Base-by-base conservation (phyloP, 2,888 invertebrate species). In the Cylloceria caligata region DNA sequence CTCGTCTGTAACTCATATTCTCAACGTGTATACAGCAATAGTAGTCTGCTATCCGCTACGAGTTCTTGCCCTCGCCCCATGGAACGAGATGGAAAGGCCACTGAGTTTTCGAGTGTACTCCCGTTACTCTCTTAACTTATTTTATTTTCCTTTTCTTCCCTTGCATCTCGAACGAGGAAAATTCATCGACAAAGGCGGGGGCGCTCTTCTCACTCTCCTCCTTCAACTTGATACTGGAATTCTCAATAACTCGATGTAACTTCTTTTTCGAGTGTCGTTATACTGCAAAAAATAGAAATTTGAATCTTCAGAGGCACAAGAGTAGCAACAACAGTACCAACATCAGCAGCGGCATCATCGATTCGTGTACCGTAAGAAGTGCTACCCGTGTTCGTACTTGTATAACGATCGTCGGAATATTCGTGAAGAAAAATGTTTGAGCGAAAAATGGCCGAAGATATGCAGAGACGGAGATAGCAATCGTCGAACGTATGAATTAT, bases 161-260 rank as follows among this genome's bases (percentile, higher is more conserved):
- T 64, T 11, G 34, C 5, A 27, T 52, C 64, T 55, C 11, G 30
- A 45, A 36, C 34, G 30, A 55, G 39, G 6, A 34, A 47, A 72
- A 60, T 36, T 19, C 62, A 73, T 39, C 68, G 36, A 34, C 21
- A 11, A 57, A 30, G 0, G 30, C 39, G n/a, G 34, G 4, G n/a
- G 3, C 36, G 69, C 0, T 21, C 39, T 21, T 64, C 27, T 30
- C 42, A 24, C 30, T 45, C 19, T 11, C 13, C 49, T 52, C 16
- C 73, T 74, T 64, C 73, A 64, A 16, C 64, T 42, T 16, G 16
- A 52, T 64, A 24, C 64, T 49, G 36, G 13, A n/a, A 11, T 36
- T 34, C n/a, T 72, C 57, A 64, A 73, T 73, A 64, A 73, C 39
- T 52, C 73, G 21, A 73, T 64, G 52, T 49, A 52, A 36, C 68